phyloP scores from a whole-genome alignment of 30 jellyfish, hydroid and myxozoan species.

The Aurelia sp. region DNA sequence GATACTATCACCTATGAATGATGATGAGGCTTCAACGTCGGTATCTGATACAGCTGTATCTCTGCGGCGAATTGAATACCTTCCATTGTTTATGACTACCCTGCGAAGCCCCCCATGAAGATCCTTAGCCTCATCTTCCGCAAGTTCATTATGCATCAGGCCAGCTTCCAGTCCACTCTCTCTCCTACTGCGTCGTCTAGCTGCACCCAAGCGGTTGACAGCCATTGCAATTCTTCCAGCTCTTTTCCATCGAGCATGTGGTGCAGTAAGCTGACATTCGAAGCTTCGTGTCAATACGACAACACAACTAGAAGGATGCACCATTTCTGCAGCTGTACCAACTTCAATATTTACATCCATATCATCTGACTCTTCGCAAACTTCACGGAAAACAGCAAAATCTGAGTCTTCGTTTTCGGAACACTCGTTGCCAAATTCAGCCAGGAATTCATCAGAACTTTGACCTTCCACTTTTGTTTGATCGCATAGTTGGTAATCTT shows the following conservation, averaged over 20 bases:
- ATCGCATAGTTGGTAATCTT: too few relatives aligned
- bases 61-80: not conserved
- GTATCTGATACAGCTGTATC: not conserved
- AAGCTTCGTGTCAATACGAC: constrained; percentile 62
- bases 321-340: constrained; percentile 69
- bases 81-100: constrained; percentile 39
- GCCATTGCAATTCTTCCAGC: constrained; percentile 41
- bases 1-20: not conserved
- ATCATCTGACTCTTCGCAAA: constrained; percentile 35
- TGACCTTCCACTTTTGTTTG: too few relatives aligned
- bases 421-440: too few relatives aligned
- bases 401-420: not conserved
- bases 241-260: constrained; percentile 35
- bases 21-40: not conserved
- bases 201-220: constrained; percentile 16
- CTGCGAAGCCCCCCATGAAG: constrained; percentile 62
- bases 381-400: constrained; percentile 48
- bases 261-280: constrained; percentile 9
- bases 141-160: not conserved
- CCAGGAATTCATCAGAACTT: too few relatives aligned
- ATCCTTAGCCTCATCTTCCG: constrained; percentile 11
- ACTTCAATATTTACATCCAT: constrained; percentile 50
- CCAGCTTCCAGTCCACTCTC: not conserved
- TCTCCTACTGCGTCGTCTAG: not conserved
- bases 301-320: constrained; percentile 4